Evolutionary conservation across 2,888 invertebrate species (phyloP).

Genomic region (Oscheius sp.): DNA sequence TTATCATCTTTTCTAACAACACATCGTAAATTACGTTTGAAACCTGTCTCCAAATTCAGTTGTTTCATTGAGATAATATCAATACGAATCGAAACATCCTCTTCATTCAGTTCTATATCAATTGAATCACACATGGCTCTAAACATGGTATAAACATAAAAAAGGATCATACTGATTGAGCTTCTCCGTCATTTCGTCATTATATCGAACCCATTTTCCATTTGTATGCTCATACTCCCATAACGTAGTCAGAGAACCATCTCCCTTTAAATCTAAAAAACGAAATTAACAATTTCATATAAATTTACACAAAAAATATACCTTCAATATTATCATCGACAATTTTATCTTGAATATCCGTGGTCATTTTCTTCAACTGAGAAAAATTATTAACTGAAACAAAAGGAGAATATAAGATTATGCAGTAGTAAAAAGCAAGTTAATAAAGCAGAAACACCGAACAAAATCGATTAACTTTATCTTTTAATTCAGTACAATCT

Average conservation of each 20-base stretch:
- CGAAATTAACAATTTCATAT: no score
- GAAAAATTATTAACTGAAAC: no score
- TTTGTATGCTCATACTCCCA: slow-evolving; percentile 29
- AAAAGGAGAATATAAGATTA: no score
- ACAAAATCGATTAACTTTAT: not conserved
- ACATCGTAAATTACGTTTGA: slow-evolving; percentile 34
- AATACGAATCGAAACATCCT: slow-evolving; percentile 15
- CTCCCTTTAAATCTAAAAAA: no score
- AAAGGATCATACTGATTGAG: slow-evolving; percentile 15
- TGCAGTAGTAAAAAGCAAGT: no score
- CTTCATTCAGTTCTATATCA: slow-evolving; percentile 28
- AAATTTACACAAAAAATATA: no score
- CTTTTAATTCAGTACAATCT: slow-evolving; percentile 3
- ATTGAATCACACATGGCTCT: slow-evolving; percentile 1
- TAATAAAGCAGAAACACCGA: no score
- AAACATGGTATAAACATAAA: not conserved
- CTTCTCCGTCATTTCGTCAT: slow-evolving; percentile 15
- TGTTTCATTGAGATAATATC: slow-evolving; percentile 33
- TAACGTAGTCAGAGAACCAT: no score
- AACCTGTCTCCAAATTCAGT: slow-evolving; percentile 34
- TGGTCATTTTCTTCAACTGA: no score
- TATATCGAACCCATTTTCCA: slow-evolving; percentile 31
- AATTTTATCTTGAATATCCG: no score
- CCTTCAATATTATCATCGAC: no score
- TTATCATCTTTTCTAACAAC: slow-evolving; percentile 12